Evolutionary conservation across 2,888 invertebrate genomes (phyloP).

Genomic region (Thysanoteuthis rhombus): DNA sequence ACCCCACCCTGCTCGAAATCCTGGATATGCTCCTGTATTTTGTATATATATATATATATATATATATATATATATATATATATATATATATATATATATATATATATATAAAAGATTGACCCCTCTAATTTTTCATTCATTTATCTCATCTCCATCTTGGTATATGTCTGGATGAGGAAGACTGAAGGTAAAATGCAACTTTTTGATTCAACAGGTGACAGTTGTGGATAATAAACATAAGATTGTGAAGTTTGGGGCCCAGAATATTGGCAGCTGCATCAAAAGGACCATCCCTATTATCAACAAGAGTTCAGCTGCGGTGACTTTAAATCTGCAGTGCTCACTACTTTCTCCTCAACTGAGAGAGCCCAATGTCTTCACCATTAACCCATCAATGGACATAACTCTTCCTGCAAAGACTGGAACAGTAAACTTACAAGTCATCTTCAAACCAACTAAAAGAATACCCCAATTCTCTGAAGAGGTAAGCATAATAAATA

Average conservation of each 20-base stretch:
- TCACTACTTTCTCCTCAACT: conserved; percentile 59
- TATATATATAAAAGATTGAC: no score
- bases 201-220: conserved; percentile 56
- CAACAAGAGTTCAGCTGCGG: conserved; percentile 65
- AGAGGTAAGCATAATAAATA: conserved; percentile 54
- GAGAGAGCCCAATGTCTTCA: conserved; percentile 57
- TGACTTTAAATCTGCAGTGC: conserved; percentile 63
- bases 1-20: no score
- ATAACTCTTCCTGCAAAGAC: conserved; percentile 61
- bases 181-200: neutral
- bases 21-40: no score
- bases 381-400: conserved; percentile 55
- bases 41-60: no score
- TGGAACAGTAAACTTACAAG: conserved; percentile 62
- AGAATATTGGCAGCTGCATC: conserved; percentile 60
- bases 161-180: no score
- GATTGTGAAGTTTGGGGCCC: conserved; percentile 64
- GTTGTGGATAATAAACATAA: conserved; percentile 64
- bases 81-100: no score
- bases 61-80: no score
- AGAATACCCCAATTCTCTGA: conserved; percentile 66
- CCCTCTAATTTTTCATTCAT: no score
- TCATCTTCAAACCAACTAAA: conserved; percentile 61
- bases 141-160: no score
- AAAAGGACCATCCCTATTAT: conserved; percentile 63